A percentile compares a stretch with the other conserved stretches of the same genome.
These are phyloP conservation scores for Dioctria linearis DNA, from an alignment of 2,888 invertebrate genomes.

Conservation along the genomic window DNA sequence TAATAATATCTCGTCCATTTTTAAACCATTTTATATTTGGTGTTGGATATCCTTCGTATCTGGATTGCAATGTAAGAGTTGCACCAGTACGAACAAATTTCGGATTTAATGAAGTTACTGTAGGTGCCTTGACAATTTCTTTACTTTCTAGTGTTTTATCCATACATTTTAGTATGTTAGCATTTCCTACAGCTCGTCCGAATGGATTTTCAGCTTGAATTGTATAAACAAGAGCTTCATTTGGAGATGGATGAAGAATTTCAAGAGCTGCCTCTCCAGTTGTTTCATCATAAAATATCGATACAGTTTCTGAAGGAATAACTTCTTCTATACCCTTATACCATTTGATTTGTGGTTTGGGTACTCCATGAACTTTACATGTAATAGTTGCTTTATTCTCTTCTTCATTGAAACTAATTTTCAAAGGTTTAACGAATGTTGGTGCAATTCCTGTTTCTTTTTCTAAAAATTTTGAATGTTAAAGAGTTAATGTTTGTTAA, in stretches of 20 bases:
- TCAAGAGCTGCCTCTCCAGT: conserved; percentile 78
- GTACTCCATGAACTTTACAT: conserved; percentile 79
- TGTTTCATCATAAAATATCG: conserved; percentile 75
- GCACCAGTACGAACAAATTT: conserved; percentile 80
- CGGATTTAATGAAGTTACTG: conserved; percentile 85
- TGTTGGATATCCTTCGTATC: conserved; percentile 80
- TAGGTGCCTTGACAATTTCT: conserved; percentile 77
- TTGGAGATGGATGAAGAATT: conserved; percentile 76
- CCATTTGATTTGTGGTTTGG: conserved; percentile 82
- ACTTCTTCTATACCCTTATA: conserved; percentile 77
- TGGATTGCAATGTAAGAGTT: conserved; percentile 79
- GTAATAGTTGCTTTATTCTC: conserved; percentile 77
- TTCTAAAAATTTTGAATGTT: conserved; percentile 72
- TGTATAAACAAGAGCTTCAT: conserved; percentile 80
- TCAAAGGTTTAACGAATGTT: conserved; percentile 77
- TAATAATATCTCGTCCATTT: conserved; percentile 83
- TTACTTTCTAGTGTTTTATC: conserved; percentile 63
- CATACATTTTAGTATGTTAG: conserved; percentile 77
- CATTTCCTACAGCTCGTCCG: conserved; percentile 81
- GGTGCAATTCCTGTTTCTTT: conserved; percentile 80
- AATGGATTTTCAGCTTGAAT: conserved; percentile 82
- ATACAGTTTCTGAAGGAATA: conserved; percentile 73
- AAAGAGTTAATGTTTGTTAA: not conserved
- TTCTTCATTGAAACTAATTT: conserved; percentile 77
- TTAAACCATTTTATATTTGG: conserved; percentile 88